These are phyloP conservation scores for Patella ulyssiponensis DNA, from an alignment of 2,888 invertebrate genomes.

Conservation along the genomic window DNA sequence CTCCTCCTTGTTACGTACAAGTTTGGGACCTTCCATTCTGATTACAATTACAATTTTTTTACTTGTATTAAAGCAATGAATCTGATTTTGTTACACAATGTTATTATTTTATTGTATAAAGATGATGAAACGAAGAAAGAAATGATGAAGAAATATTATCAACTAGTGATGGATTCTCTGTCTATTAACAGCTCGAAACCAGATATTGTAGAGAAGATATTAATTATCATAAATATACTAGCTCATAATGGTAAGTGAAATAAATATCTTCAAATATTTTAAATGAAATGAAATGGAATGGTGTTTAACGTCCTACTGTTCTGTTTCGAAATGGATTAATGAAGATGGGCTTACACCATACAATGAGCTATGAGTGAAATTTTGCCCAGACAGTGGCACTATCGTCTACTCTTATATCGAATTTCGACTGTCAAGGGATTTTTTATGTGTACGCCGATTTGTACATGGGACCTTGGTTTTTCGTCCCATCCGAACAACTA, in stretches of 20 bases:
- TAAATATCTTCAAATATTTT: background rate
- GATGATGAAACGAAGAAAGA: constrained; percentile 10
- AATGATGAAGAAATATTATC: constrained; percentile 15
- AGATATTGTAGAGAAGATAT: constrained; percentile 16
- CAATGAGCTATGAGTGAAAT: too few relatives aligned
- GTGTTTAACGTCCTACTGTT: too few relatives aligned
- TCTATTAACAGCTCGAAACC: constrained; percentile 18
- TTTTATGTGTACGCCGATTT: too few relatives aligned
- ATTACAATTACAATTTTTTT: background rate
- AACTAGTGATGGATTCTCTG: constrained; percentile 2
- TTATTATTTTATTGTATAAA: background rate
- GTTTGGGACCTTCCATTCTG: too few relatives aligned
- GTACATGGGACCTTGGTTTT: too few relatives aligned
- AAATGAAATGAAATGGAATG: background rate
- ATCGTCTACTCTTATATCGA: too few relatives aligned
- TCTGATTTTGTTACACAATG: background rate
- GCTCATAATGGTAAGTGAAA: constrained; percentile 26
- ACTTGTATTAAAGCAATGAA: background rate
- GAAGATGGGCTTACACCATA: too few relatives aligned
- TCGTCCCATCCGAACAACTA: too few relatives aligned
- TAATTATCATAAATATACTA: constrained; percentile 18
- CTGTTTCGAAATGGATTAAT: too few relatives aligned
- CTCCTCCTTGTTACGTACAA: too few relatives aligned
- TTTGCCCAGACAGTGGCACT: too few relatives aligned
- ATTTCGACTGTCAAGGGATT: too few relatives aligned